Evolutionary conservation across 2,888 invertebrate species (phyloP), one percentile per base, ranked within the genome.

Genomic region (Miltochrista miniata): DNA sequence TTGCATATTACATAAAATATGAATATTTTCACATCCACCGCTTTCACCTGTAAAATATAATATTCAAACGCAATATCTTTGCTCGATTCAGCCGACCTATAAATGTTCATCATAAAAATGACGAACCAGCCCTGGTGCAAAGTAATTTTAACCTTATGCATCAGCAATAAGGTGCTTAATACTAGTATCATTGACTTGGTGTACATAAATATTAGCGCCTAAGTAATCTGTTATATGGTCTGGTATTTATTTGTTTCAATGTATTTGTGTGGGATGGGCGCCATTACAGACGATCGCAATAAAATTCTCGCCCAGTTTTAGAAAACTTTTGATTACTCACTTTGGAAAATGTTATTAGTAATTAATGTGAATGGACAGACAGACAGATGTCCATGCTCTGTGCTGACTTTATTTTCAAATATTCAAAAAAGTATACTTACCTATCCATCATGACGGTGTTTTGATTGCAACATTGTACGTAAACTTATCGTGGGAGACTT

Each of bases 61-160:
- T 71, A 74, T 74, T 70, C 71, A 73, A 56, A 64, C 61, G 62
- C 68, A 63, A 72, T 74, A 72, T 72, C 67, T 70, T 60, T 62
- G 64, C 64, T 62, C 64, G 18, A 24, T 24, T 24, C 18, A 24
- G 18, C 18, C 60, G 59, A 63, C 68, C 76, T 69, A 78, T 77
- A 75, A 76, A 76, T 74, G 75, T 68, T 70, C 62, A 55, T 67
- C 75, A 71, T 78, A 76, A 78, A 77, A 75, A 70, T 71, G 74
- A 68, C 68, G 65, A 59, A 64, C 60, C 35, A 55, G 47, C 38
- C 36, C 33, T 41, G 1, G 35, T 24, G 4, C 37, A 43, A 45
- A 5, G 50, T 7, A 64, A 51, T 53, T 5, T 30, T 8, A 50
- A 60, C 65, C 49, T 56, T 72, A 55, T n/a, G 0, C 0, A 10